These are phyloP conservation scores for Lophius americanus DNA, from an alignment of 2,797 vertebrate genomes.

Conservation along the genomic window DNA sequence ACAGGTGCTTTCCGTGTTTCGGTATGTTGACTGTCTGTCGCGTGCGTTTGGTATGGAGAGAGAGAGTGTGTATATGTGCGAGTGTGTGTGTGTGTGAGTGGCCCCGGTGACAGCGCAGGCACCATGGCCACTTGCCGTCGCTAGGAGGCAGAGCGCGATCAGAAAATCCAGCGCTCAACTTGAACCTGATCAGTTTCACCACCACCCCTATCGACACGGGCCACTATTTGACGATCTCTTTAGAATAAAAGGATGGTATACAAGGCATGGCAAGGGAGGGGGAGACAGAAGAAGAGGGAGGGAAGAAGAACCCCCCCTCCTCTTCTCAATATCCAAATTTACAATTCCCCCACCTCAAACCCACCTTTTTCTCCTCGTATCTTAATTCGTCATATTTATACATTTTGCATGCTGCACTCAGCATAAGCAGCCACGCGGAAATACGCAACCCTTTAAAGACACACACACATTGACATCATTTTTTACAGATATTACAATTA, in stretches of 20 bases:
- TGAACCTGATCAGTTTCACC: constrained; percentile 89
- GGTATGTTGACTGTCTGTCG: constrained; percentile 48
- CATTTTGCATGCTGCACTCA: constrained; percentile 35
- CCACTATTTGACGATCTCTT: constrained; percentile 76
- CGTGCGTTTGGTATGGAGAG: constrained; percentile 36
- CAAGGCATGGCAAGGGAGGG: constrained; percentile 29
- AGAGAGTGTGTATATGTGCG: constrained; percentile 4
- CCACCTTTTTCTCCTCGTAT: constrained; percentile 11
- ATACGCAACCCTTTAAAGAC: neutral
- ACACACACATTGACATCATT: constrained; percentile 13
- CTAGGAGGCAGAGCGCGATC: constrained; percentile 98
- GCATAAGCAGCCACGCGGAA: constrained; percentile 25
- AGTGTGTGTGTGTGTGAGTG: constrained; percentile 30
- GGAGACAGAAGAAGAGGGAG: neutral
- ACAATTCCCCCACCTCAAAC: constrained; percentile 45
- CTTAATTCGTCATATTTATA: constrained; percentile 36
- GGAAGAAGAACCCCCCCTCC: neutral
- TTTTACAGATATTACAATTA: constrained; percentile 19
- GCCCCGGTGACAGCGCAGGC: constrained; percentile 58
- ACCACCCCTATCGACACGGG: constrained; percentile 72
- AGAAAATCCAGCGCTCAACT: constrained; percentile 87
- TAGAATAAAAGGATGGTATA: constrained; percentile 69
- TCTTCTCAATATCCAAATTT: neutral
- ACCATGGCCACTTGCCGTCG: constrained; percentile 77
- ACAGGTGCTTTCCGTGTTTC: constrained; percentile 41